Evolutionary conservation across 2,888 invertebrate genomes (phyloP).

Genomic region (Amaurobius ferox): DNA sequence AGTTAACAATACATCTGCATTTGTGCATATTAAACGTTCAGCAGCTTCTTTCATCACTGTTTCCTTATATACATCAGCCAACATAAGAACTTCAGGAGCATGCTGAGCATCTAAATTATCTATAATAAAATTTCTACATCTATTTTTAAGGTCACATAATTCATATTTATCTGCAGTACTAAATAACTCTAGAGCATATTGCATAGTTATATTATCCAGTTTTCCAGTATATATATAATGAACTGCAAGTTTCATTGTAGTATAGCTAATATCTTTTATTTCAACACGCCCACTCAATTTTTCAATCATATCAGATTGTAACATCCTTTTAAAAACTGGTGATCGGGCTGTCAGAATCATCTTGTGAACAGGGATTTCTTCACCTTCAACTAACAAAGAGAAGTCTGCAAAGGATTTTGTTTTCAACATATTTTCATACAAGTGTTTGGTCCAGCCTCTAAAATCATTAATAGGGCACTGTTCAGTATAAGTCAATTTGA

Average conservation of each 20-base stretch:
- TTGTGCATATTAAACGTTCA: neutral
- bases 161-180: slow-evolving; percentile 20
- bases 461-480: neutral
- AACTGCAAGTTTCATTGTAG: neutral
- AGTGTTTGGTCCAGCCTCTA: neutral
- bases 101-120: neutral
- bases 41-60: neutral
- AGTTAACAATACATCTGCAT: neutral
- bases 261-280: neutral
- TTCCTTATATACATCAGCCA: slow-evolving; percentile 1
- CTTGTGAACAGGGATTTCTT: slow-evolving; percentile 10
- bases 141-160: neutral
- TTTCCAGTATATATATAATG: neutral
- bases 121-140: neutral
- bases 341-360: neutral
- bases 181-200: slow-evolving; percentile 6
- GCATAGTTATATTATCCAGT: neutral
- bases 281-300: neutral
- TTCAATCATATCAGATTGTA: neutral
- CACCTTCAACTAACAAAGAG: neutral
- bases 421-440: neutral
- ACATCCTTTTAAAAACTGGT: slow-evolving; percentile 2
- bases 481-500: neutral
- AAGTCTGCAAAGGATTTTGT: neutral
- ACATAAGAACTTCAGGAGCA: neutral